phyloP scores from a whole-genome alignment of 1,140 invertebrate species.

The Rhyacophila brunnea region DNA sequence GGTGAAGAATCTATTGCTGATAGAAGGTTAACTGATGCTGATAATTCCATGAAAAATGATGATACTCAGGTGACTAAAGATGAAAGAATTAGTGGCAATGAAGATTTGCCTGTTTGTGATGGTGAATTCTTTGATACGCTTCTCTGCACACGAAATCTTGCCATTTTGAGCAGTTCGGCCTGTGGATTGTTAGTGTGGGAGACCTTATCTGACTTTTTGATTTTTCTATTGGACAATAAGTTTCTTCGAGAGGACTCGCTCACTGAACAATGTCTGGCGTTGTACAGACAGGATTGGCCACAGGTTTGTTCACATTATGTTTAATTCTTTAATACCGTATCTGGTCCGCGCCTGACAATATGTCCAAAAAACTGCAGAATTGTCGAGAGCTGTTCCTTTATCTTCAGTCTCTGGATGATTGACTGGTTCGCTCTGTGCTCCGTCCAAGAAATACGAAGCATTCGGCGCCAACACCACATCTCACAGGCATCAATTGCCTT shows the following conservation, averaged over 20 bases:
- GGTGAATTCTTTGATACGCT: conserved; percentile 42
- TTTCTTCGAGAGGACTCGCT: conserved; percentile 47
- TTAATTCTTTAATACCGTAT: too few species aligned
- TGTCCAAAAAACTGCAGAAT: too few species aligned
- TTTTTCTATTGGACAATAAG: conserved; percentile 42
- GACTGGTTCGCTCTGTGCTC: too few species aligned
- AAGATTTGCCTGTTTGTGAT: neutral
- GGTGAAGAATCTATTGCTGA: too few species aligned
- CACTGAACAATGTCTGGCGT: conserved; percentile 49
- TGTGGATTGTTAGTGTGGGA: conserved; percentile 40
- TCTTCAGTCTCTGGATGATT: too few species aligned
- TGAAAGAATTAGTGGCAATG: neutral
- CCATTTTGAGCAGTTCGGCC: conserved; percentile 34
- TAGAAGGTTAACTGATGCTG: too few species aligned
- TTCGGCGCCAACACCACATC: too few species aligned
- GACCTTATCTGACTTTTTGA: conserved; percentile 39
- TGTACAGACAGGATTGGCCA: conserved; percentile 51
- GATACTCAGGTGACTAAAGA: neutral
- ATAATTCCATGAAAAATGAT: neutral
- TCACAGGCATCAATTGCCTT: too few species aligned
- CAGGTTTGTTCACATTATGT: conserved; percentile 38
- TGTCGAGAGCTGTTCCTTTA: too few species aligned
- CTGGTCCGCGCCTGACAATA: too few species aligned
- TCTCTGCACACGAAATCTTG: conserved; percentile 45
- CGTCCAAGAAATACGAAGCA: too few species aligned